Percentiles rank a stretch among this genome's conserved stretches.
These are phyloP conservation scores for Fabriciana adippe DNA, from an alignment of 2,888 invertebrate species.

Conservation along the genomic window DNA sequence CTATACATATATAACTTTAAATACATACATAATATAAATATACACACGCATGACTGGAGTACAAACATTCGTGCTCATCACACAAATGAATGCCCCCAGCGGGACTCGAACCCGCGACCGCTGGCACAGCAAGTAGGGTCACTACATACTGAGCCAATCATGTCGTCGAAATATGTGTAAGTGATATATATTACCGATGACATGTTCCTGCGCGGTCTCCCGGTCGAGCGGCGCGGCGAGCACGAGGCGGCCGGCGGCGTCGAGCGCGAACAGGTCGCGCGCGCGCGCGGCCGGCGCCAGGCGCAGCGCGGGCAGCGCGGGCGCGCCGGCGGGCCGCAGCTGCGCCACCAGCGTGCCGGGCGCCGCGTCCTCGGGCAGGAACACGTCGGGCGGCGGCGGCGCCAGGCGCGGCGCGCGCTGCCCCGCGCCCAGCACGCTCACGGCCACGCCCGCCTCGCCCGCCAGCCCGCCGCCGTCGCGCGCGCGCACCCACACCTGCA, in stretches of 20 bases:
- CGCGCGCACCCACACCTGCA: constrained; percentile 95
- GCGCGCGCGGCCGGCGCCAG: constrained; percentile 41
- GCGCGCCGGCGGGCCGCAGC: constrained; percentile 46
- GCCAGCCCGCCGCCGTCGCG: constrained; percentile 92
- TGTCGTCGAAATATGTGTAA: no score
- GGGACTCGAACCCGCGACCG: no score
- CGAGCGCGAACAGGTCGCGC: constrained; percentile 83
- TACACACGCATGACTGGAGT: no score
- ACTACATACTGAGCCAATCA: no score
- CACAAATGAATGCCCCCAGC: no score
- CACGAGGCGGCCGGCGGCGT: constrained; percentile 87
- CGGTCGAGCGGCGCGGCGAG: constrained; percentile 89
- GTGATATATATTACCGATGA: constrained; percentile 78
- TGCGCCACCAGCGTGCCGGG: constrained; percentile 65
- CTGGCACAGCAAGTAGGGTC: no score
- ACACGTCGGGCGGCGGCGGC: constrained; percentile 88
- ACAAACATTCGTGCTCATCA: no score
- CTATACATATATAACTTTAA: no score
- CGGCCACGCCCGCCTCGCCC: constrained; percentile 90
- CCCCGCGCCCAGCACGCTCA: constrained; percentile 88
- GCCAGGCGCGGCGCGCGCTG: constrained; percentile 89
- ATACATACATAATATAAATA: no score
- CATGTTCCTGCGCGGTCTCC: constrained; percentile 86
- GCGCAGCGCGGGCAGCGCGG: constrained; percentile 34
- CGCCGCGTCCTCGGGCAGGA: constrained; percentile 88